Base-by-base conservation (phyloP, 2,797 vertebrate species). In the Amblyraja radiata region DNA sequence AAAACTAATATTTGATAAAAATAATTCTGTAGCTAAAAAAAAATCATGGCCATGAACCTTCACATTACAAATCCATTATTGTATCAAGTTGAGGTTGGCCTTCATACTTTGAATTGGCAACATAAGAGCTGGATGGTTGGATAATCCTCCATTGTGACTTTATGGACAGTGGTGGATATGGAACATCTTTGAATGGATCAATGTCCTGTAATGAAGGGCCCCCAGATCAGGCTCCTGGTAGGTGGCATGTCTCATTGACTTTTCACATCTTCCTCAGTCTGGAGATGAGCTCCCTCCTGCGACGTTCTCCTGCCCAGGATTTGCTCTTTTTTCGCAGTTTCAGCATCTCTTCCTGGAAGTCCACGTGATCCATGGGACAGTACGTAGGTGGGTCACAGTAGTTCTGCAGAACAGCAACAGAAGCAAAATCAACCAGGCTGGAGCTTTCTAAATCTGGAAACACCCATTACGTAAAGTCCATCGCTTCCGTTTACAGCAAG, bases 311-410 rank as follows among this genome's bases (percentile, higher is more conserved):
- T 94, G 95, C 94, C 93, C 94, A 94, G 0, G 94, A 94, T 93
- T 95, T 95, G 94, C 93, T 95, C 93, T 95, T 95, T 88, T 93
- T 94, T 32, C 77, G 93, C 83, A 95, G 97, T 32, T 93, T 95
- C 93, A 95, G 94, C 93, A 97, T 94, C 93, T 97, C 95, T 76
- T 94, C 94, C 90, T 95, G 94, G 93, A 95, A 95, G 93, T 96
- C 95, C 93, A 95, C 94, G 77, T 96, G 95, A 93, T 95, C 94
- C 96, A 96, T 95, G 61, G 96, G 95, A 79, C 96, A 95, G 94
- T 96, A 96, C 93, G 88, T 93, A 93, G 94, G 95, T 7, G 96
- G 95, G 63, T 96, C 95, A 13, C 95, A 96, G 16, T 95, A 94
- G 79, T 94, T 94, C 96, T 96, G 94, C 21, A 93, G n/a, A 11